A percentile compares a stretch with the other conserved stretches of the same genome.
Conservation (phyloP, 2,113 vertebrate species). For the Paramisgurnus dabryanus region DNA sequence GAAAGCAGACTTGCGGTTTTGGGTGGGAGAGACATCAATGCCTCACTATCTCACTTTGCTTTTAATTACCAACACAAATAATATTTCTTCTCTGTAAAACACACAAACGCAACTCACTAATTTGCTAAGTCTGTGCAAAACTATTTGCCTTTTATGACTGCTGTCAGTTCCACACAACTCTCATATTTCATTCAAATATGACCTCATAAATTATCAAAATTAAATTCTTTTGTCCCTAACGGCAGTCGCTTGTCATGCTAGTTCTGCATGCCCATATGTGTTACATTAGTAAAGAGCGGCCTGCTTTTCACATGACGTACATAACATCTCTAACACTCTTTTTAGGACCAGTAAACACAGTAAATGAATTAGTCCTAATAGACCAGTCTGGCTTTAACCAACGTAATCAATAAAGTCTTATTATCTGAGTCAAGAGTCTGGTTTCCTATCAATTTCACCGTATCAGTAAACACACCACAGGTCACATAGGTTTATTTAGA, state of each 20-base stretch:
- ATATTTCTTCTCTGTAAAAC: not conserved
- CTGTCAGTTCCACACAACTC: constrained; percentile 3
- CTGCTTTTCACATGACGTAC: constrained; percentile 16
- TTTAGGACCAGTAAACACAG: not conserved
- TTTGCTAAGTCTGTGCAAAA: constrained; percentile 41
- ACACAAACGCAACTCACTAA: constrained; percentile 30
- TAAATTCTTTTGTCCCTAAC: constrained; percentile 29
- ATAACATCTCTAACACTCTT: not conserved
- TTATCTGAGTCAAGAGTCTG: not conserved
- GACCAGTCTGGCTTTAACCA: constrained; percentile 4
- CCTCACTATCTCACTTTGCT: constrained; percentile 1
- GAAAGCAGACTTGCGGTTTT: constrained; percentile 3
- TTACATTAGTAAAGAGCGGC: constrained; percentile 32
- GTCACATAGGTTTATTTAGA: constrained; percentile 3
- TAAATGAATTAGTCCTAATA: not conserved
- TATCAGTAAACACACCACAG: constrained; percentile 18
- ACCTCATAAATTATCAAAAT: constrained; percentile 47
- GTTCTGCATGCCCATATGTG: constrained; percentile 22
- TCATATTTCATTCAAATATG: constrained; percentile 26
- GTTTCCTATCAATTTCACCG: constrained; percentile 1
- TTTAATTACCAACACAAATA: constrained; percentile 24
- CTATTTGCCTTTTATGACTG: constrained; percentile 26
- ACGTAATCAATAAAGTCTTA: not conserved
- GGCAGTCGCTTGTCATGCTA: constrained; percentile 20
- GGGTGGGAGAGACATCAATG: constrained; percentile 1